Base-by-base conservation (phyloP, 2,113 vertebrate species). In the Synodontis membranacea region DNA sequence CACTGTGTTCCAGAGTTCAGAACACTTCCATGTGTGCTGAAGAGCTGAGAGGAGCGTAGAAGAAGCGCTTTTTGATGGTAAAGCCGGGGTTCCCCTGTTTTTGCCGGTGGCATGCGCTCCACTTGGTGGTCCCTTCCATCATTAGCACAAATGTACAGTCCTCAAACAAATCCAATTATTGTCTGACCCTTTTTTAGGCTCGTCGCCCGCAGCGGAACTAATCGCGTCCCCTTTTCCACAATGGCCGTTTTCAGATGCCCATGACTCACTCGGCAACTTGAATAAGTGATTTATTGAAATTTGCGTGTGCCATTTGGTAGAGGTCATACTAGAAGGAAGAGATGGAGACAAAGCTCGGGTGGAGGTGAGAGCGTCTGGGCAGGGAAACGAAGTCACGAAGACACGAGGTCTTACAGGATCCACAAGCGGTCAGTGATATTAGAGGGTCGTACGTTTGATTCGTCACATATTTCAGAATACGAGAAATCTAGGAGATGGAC, bases 81-180 rank as follows among this genome's bases (percentile, higher is more conserved):
- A 80, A 80, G 68, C 62, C 78, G 74, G 84, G 86, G 52, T 84
- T 82, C 86, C 62, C 70, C 86, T 42, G 85, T 64, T 44, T 84
- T 84, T 31, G 87, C 48, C 76, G 34, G 66, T 85, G 83, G 76
- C 74, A 86, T 85, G 60, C 80, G 12, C 17, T 92, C 94, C 95
- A 95, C 89, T 87, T 94, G 96, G 96, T 97, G 96, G 96, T 96
- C 96, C 91, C 4, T 83, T 91, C 86, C 84, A 89, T 92, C 93
- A 94, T 88, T 92, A 92, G 89, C 84, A 93, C 91, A 91, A 89
- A 94, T 93, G 93, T 93, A 93, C 93, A 92, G 93, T 95, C 93
- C 92, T 94, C 95, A 92, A 94, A 95, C 96, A 96, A 92, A 97
- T 96, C 96, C 94, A 96, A 97, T 97, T 97, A 97, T 95, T 95